Base-by-base conservation (phyloP, 2,888 invertebrate species). In the Smittia aterrima region DNA sequence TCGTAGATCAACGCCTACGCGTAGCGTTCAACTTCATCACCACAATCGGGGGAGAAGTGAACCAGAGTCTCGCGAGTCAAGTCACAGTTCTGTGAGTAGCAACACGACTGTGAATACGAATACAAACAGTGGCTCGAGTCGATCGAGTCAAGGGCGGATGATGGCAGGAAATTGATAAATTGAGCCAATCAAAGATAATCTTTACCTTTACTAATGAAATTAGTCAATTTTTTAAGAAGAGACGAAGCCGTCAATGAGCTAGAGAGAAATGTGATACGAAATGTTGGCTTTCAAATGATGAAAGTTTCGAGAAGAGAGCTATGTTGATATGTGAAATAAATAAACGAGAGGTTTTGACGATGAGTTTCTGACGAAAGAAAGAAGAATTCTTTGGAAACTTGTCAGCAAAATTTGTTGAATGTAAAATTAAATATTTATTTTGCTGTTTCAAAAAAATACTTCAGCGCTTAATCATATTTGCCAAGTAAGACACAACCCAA, bases 401-500 rank as follows among this genome's bases (percentile, higher is more conserved):
- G 22, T 4, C 24, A 32, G 32, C 4, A 32, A 32, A 32, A 32
- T 9, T 54, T 54, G n/a, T n/a, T n/a, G 2, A 16, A 20, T 62
- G 24, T 22, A 62, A 22, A 13, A 62, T 62, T 62, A 22, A 6
- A 7, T 6, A 1, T 16, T 24, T 62, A 24, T 24, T 18, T 22
- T 22, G 20, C n/a, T 54, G 11, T 47, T 47, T 47, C 53, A 47
- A 47, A 11, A 38, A 9, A 11, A 38, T 38, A 38, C 38, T 38
- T n/a, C n/a, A n/a, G n/a, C n/a, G n/a, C n/a, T 76, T 78, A 80
- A 78, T 68, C 66, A 18, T 77, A 75, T 74, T 76, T 68, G 22
- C 81, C 80, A 18, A 78, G 78, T 40, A 81, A 74, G 70, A 80
- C 79, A 27, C 77, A 76, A 1, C 82, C 22, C 76, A 82, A 81